These are phyloP conservation scores for Schizopygopsis malacanthus DNA, from an alignment of 2,797 vertebrate species.

Conservation along the genomic window DNA sequence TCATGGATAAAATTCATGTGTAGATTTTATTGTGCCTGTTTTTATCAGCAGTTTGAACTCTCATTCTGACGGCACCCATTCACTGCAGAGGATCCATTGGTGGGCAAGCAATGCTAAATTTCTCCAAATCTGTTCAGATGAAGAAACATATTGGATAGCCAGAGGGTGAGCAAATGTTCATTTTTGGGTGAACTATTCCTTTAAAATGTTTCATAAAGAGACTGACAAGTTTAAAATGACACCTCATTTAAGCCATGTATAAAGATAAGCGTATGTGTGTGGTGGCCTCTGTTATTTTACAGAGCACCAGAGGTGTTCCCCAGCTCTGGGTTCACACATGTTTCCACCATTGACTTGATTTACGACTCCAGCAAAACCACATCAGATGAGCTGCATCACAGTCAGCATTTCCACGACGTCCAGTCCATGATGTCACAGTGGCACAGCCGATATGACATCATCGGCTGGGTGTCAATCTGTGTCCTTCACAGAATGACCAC, in stretches of 20 bases:
- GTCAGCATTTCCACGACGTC: constrained; percentile 8
- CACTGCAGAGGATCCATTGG: not conserved
- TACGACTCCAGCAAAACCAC: constrained; percentile 39
- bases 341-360: constrained; percentile 45
- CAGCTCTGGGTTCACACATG: constrained; percentile 51
- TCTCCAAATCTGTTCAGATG: not conserved
- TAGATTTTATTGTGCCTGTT: not conserved
- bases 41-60: not conserved
- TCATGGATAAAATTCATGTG: constrained; percentile 56
- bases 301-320: constrained; percentile 21
- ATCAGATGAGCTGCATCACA: constrained; percentile 45
- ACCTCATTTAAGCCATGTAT: not conserved
- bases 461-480: not conserved
- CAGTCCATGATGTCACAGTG: constrained; percentile 11
- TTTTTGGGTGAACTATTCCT: not conserved
- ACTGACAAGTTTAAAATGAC: constrained; percentile 23
- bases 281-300: constrained; percentile 33
- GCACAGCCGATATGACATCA: constrained; percentile 19
- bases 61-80: no score
- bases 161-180: not conserved
- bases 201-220: constrained; percentile 20
- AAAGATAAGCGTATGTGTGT: constrained; percentile 33
- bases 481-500: constrained; percentile 16
- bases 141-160: not conserved
- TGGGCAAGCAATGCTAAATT: not conserved